Evolutionary conservation across 2,113 vertebrate species (phyloP), one percentile per base, ranked within the genome.

Genomic region (Poecile atricapillus): DNA sequence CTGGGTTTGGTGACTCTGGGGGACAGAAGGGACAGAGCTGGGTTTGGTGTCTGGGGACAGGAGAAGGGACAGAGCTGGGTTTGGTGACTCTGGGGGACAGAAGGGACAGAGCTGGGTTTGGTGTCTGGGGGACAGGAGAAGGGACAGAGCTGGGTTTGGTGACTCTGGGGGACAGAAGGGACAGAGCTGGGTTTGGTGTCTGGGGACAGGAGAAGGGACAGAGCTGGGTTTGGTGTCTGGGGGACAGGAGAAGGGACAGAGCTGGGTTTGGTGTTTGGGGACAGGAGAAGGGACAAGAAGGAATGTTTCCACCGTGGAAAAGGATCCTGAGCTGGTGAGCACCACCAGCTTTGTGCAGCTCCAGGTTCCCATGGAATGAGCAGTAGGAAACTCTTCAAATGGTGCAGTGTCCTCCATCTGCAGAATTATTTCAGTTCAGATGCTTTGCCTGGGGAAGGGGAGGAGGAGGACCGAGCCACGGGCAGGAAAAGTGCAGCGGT

Each of bases 371-470:
- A 15, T 4, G 10, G 49, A 52, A 22, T 3, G 24, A 41, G 15
- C 23, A 13, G 16, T 0, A 0, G 56, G 47, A 52, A 62, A 18
- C 49, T 14, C 4, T 39, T 21, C 1, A 7, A 23, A 13, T 0
- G 41, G 11, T 18, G 62, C 7, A 0, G 6, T 1, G 16, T 28
- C 33, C 92, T 89, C 76, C 46, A 24, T 5, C 35, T 16, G 15
- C 64, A 52, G 59, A 68, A 25, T 16, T 7, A 9, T 4, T 53
- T 22, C 65, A 47, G 50, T 25, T 50, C 44, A 17, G 73, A 35
- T 14, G 49, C 33, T 65, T 19, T 41, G 46, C 82, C 56, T 17
- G n/a, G 82, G 70, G 35, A 88, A 74, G 16, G 28, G n/a, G 27
- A 74, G 24, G 35, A 77, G 25, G 27, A 84, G 39, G 50, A 31